These are phyloP conservation scores for Meloidogyne chitwoodi DNA, from an alignment of 1,140 invertebrate species.

Conservation along the genomic window DNA sequence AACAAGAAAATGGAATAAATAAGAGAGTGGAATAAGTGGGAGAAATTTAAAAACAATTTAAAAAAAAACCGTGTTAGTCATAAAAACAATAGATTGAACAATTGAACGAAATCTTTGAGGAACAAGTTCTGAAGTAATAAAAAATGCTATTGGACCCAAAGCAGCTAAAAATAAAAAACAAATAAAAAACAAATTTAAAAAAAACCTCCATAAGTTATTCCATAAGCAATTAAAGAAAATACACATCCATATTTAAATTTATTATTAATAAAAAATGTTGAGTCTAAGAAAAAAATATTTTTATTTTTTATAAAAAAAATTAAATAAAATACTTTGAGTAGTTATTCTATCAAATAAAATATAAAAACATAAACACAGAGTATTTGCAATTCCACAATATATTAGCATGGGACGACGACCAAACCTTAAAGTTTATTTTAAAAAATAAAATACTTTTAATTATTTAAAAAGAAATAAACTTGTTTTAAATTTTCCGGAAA, in stretches of 20 bases:
- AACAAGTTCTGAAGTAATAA: constrained; percentile 52
- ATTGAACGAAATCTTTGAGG: constrained; percentile 49
- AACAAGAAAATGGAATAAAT: no score
- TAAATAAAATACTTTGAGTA: not conserved
- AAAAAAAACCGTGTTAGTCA: constrained; percentile 34
- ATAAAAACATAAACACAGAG: constrained; percentile 40
- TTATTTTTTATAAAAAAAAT: not conserved
- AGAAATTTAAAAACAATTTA: not conserved
- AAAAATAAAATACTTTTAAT: not conserved
- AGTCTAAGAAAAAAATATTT: not conserved
- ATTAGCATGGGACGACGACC: constrained; percentile 49
- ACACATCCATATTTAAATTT: constrained; percentile 50
- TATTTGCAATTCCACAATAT: constrained; percentile 48
- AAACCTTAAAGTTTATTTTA: constrained; percentile 30
- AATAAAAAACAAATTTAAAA: no score
- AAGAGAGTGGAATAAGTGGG: no score
- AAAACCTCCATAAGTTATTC: constrained; percentile 49
- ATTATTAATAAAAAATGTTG: not conserved
- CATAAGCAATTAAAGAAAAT: constrained; percentile 40
- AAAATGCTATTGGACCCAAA: constrained; percentile 50
- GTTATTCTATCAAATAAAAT: constrained; percentile 50
- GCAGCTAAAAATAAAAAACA: no score
- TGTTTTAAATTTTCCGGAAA: not conserved
- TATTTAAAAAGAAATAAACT: not conserved
- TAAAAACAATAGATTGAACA: constrained; percentile 55